Base-by-base conservation (phyloP, 2,113 vertebrate genomes). In the Nicator chloris region DNA sequence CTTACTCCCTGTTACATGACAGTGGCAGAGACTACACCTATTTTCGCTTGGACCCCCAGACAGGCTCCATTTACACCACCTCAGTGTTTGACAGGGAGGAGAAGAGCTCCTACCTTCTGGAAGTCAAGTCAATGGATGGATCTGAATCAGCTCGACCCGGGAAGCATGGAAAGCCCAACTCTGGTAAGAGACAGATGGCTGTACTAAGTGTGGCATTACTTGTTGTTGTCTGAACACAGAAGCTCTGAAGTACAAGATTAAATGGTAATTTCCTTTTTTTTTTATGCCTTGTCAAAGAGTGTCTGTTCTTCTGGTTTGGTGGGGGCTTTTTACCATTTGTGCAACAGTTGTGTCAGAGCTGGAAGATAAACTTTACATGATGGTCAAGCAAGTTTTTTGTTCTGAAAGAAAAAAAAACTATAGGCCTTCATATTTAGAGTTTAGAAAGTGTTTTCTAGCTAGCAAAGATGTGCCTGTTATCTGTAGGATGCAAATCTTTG, bases 51-150 rank as follows among this genome's bases (percentile, higher is more conserved):
- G 98, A 99, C 91, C 95, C 98, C 2, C 97, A 98, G 86, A 97
- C 98, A 72, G 99, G 99, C 42, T 98, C 97, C 77, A 98, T 99
- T 95, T 98, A 98, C 96, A 98, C 98, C 4, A 95, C 98, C 80
- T 96, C 98, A 2, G 98, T 99, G 95, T 99, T 99, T 95, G 99
- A 99, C 82, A 98, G 99, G 10, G 99, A 99, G 93, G 98, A 98
- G 83, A 99, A 98, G 90, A 97, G 98, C 35, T 99, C 98, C 5
- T 99, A 99, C 90, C 98, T 99, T 21, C 90, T 99, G 82, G 99
- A 99, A 97, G 98, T 99, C 50, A 98, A 98, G 90, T 99, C 98
- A 28, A 93, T 98, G 71, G 99, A 99, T 80, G 98, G 98, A 13
- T 98, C 97, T 97, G 99, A 99, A 89, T 99, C 99, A 6, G 98